A percentile compares a stretch with the other conserved stretches of the same genome.
phyloP scores from a whole-genome alignment of 1,140 invertebrate genomes.

The Lepidurus arcticus region DNA sequence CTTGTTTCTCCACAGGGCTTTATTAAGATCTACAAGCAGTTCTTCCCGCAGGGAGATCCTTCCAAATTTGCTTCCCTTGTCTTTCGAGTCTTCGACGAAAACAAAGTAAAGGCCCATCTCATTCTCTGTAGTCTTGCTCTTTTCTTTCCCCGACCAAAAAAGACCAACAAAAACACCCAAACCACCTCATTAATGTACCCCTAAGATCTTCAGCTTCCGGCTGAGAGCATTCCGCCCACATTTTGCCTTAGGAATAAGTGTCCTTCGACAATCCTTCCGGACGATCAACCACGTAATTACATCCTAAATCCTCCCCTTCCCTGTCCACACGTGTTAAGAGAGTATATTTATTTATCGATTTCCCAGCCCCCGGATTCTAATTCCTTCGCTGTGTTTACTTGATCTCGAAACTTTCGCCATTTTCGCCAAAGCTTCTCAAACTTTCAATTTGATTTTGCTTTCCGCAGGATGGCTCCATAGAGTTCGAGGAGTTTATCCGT shows the following conservation, averaged over 20 bases:
- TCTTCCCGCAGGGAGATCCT: constrained; percentile 96
- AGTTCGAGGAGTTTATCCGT: constrained; percentile 95
- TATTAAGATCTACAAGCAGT: constrained; percentile 98
- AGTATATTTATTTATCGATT: not conserved
- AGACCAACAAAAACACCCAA: not conserved
- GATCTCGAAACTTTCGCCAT: not conserved
- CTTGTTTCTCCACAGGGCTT: constrained; percentile 71
- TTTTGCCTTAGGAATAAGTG: not conserved
- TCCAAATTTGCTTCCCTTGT: constrained; percentile 95
- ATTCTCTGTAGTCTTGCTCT: not conserved
- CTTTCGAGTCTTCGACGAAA: constrained; percentile 97
- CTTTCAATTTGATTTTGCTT: constrained; percentile 29
- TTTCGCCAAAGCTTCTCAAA: not conserved
- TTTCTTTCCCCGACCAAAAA: not conserved
- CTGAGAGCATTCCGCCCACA: not conserved
- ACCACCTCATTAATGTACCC: too few species aligned
- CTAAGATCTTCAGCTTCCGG: too few species aligned
- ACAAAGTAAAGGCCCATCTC: constrained; percentile 71
- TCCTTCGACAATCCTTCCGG: not conserved
- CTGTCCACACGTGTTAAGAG: not conserved
- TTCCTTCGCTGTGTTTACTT: not conserved
- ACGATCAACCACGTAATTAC: not conserved
- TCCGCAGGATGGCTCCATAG: constrained; percentile 87
- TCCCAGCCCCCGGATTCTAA: not conserved
- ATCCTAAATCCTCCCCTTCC: not conserved